Base-by-base conservation (phyloP, 2,113 vertebrate genomes). In the Spea bombifrons region DNA sequence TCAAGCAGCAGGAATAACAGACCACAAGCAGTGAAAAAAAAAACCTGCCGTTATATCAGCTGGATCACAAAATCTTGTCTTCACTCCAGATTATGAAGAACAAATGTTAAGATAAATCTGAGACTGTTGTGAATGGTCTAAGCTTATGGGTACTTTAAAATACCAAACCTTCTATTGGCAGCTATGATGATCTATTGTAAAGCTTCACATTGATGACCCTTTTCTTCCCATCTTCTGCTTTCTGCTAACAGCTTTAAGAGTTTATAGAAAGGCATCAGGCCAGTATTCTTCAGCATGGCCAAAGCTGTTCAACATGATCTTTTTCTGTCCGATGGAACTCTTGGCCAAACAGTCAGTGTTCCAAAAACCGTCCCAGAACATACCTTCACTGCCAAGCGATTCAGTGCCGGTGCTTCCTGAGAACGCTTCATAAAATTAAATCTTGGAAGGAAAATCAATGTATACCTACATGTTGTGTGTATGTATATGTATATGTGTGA, bases 321-420 rank as follows among this genome's bases (percentile, higher is more conserved):
- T 13, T 47, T 70, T 70, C 66, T 48, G 50, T 61, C 66, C 66
- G 69, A 68, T 1, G 5, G 12, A 71, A 16, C 30, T 30, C 71
- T 64, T 71, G 48, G 68, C 76, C 76, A 78, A 78, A 71, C 59
- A 71, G 52, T 47, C 68, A 52, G 50, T 78, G 76, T 78, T 78
- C 69, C 69, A 72, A 66, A 72, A 48, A 47, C 49, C 45, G 57
- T 78, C 69, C 76, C 76, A 72, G 69, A 78, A 78, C 76, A 66
- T 16, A 55, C 43, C 48, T 71, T 16, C 3, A 15, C 69, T 78
- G 69, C 76, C 76, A 78, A 78, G 52, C 53, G 55, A 67, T 71
- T 50, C 50, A 15, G n/a, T 46, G 15, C 16, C 55, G 68, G 72
- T 78, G 63, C 48, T 64, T 65, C 9, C 52, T 47, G 55, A 64